Evolutionary conservation across 2,888 invertebrate genomes (phyloP).

Genomic region (Thymelicus acteon): DNA sequence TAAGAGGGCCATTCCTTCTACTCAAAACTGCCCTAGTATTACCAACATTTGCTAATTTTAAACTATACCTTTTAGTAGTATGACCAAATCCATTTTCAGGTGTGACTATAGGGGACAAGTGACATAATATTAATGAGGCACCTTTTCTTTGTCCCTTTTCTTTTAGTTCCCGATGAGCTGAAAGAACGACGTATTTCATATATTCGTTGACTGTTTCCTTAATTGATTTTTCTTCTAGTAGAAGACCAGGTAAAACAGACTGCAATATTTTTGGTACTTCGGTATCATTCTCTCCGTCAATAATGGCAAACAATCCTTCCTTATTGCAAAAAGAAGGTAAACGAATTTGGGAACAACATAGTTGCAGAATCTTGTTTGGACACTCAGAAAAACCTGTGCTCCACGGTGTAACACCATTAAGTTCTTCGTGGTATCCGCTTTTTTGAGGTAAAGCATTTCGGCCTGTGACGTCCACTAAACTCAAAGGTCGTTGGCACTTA

Average conservation of each 20-base stretch:
- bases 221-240: slow-evolving; percentile 91
- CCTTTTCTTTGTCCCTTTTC: slow-evolving; percentile 90
- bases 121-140: slow-evolving; percentile 89
- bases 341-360: slow-evolving; percentile 92
- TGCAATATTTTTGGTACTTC: slow-evolving; percentile 89
- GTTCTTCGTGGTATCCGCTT: slow-evolving; percentile 81
- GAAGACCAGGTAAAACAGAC: slow-evolving; percentile 90
- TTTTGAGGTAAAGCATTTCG: slow-evolving; percentile 87
- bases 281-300: slow-evolving; percentile 90
- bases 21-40: slow-evolving; percentile 91
- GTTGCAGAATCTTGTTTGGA: slow-evolving; percentile 88
- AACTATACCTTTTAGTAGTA: slow-evolving; percentile 85
- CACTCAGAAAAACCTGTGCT: slow-evolving; percentile 94
- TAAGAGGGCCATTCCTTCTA: slow-evolving; percentile 87
- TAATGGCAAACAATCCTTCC: slow-evolving; percentile 93
- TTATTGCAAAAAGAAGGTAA: slow-evolving; percentile 91
- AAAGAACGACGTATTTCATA: slow-evolving; percentile 92
- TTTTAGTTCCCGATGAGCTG: slow-evolving; percentile 91
- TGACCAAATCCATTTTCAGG: slow-evolving; percentile 86
- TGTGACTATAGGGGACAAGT: slow-evolving; percentile 87
- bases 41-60: slow-evolving; percentile 91
- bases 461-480: slow-evolving; percentile 93
- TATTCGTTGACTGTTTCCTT: slow-evolving; percentile 93
- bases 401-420: slow-evolving; percentile 88
- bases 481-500: slow-evolving; percentile 91